Evolutionary conservation across 2,888 invertebrate genomes (phyloP), one percentile per base, ranked within the genome.

Genomic region (Dastarcus helophoroides): DNA sequence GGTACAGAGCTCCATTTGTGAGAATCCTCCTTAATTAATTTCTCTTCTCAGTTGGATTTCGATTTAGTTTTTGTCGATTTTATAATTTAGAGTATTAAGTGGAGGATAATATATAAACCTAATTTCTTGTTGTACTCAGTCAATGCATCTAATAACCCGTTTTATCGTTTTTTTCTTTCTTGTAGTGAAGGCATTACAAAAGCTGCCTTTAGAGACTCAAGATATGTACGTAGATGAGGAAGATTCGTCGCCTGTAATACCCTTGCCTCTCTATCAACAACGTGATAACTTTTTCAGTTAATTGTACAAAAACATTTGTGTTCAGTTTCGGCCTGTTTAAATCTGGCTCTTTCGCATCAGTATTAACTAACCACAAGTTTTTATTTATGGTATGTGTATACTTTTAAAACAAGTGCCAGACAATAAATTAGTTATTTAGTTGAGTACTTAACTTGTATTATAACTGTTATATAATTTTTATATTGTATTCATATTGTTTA

Each of bases 241-340:
- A 32, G 79, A 81, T 51, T 67, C 70, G 13, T 80, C 81, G 28
- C 85, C 86, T 21, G 75, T 76, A 46, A 78, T 79, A 32, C 76
- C 83, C 55, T 68, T 86, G 56, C 86, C 86, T 31, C 70, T 86
- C 41, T 83, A 82, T 56, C 86, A 88, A 61, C 85, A 86, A 62
- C 73, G 86, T 54, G 84, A 86, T 54, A 86, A 86, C 60, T 85
- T 75, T 65, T 84, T 79, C 58, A 60, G 57, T 54, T 60, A 58
- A 42, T 42, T 51, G 50, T 53, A 52, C 51, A 51, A 53, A 51
- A 43, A 46, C 44, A 47, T 50, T 53, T 49, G 48, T 52, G 50
- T 53, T 53, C 50, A 48, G 35, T 44, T 44, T 44, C 44, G 46
- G 46, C 46, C 42, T 43, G 39, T 44, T 40, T 17, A 17, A 6